These are phyloP conservation scores for Ornithoptera priamus DNA, from an alignment of 2,888 invertebrate genomes.

Conservation along the genomic window DNA sequence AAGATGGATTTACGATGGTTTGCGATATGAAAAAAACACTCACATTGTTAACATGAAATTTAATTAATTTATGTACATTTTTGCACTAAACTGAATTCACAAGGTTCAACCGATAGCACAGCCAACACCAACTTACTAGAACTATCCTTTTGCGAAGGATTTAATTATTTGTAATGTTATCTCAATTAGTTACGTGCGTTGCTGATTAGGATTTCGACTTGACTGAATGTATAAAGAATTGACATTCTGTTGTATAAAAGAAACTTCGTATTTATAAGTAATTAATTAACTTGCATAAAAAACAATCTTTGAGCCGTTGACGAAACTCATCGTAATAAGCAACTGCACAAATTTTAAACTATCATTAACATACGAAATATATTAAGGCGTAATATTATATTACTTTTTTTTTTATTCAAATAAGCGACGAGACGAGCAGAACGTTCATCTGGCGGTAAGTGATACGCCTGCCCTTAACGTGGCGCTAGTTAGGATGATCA, in stretches of 20 bases:
- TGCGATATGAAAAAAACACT: not conserved
- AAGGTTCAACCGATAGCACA: not conserved
- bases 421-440: no score
- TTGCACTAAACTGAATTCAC: not conserved
- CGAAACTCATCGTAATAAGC: no score
- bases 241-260: not conserved
- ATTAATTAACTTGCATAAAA: not conserved
- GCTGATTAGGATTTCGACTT: slow-evolving; percentile 6
- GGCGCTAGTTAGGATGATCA: no score
- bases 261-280: not conserved
- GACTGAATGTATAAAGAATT: slow-evolving; percentile 1
- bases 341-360: no score
- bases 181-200: slow-evolving; percentile 7
- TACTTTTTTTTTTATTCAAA: no score
- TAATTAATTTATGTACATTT: not conserved
- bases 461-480: no score
- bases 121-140: not conserved
- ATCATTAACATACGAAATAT: no score
- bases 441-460: no score
- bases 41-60: not conserved
- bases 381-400: no score
- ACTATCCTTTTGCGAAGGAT: not conserved
- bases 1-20: not conserved
- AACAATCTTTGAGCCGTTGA: no score
- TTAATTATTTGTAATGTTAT: not conserved